Evolutionary conservation across 2,113 vertebrate species (phyloP).

Genomic region (Falco punctatus): DNA sequence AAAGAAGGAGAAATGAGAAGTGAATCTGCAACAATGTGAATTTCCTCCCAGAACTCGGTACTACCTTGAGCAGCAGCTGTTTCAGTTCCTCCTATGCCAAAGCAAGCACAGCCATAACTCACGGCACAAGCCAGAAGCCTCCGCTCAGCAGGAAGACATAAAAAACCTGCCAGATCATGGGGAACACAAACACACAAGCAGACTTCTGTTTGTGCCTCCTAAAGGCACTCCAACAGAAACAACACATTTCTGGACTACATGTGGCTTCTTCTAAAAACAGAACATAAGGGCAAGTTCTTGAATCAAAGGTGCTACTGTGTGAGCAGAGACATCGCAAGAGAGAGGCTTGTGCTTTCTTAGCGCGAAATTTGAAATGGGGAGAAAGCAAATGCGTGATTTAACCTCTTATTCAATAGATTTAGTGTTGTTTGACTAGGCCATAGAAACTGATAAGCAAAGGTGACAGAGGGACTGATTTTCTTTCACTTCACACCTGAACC

Average conservation of each 20-base stretch:
- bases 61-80: not conserved
- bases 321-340: not conserved
- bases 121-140: not conserved
- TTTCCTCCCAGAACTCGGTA: not conserved
- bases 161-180: constrained; percentile 15
- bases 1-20: not conserved
- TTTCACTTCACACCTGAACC: not conserved
- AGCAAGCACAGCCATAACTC: not conserved
- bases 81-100: not conserved
- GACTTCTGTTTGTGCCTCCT: constrained; percentile 20
- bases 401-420: not conserved
- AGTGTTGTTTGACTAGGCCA: not conserved
- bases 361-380: not conserved
- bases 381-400: not conserved
- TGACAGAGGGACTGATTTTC: not conserved
- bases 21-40: not conserved
- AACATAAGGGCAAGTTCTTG: not conserved
- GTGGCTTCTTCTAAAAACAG: constrained; percentile 48
- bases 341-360: not conserved
- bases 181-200: constrained; percentile 33
- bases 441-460: not conserved
- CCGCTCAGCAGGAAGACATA: not conserved
- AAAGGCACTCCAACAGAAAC: constrained; percentile 52
- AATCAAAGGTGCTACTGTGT: constrained; percentile 59
- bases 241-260: constrained; percentile 5